These are phyloP conservation scores for Phrynocephalus forsythii DNA, from an alignment of 2,797 vertebrate species.

Conservation along the genomic window DNA sequence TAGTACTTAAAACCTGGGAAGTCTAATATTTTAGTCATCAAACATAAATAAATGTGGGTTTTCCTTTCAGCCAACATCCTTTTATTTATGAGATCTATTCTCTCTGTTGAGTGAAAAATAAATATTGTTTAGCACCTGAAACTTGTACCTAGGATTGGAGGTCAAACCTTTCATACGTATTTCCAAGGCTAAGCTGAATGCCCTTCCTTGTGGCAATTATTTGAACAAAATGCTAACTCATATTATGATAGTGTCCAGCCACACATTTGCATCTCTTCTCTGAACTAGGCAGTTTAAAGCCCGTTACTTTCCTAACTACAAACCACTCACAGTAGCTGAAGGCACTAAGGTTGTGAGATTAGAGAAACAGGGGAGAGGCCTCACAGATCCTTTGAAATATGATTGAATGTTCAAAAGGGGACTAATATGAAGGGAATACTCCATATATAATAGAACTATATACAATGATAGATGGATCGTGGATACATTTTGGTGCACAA, in stretches of 20 bases:
- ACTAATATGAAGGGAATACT: slow-evolving; percentile 10
- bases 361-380: slow-evolving; percentile 4
- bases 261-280: not conserved
- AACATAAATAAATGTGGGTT: not conserved
- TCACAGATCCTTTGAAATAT: not conserved
- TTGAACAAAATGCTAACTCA: not conserved
- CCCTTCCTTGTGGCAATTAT: not conserved
- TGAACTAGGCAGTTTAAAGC: slow-evolving; percentile 17
- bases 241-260: not conserved
- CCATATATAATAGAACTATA: slow-evolving; percentile 4
- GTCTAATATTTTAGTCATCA: not conserved
- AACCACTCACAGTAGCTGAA: not conserved
- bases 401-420: not conserved
- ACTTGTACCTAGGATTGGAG: not conserved
- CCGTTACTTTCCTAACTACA: not conserved
- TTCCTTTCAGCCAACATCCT: not conserved
- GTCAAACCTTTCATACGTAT: slow-evolving; percentile 28
- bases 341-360: not conserved
- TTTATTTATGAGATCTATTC: slow-evolving; percentile 1
- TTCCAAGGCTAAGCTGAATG: not conserved
- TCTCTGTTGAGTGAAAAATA: slow-evolving; percentile 3
- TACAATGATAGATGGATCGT: not conserved
- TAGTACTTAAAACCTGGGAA: not conserved
- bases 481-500: not conserved
- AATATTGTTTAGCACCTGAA: not conserved